phyloP scores from a whole-genome alignment of 2,113 vertebrate species.

The Dissostichus mawsoni region DNA sequence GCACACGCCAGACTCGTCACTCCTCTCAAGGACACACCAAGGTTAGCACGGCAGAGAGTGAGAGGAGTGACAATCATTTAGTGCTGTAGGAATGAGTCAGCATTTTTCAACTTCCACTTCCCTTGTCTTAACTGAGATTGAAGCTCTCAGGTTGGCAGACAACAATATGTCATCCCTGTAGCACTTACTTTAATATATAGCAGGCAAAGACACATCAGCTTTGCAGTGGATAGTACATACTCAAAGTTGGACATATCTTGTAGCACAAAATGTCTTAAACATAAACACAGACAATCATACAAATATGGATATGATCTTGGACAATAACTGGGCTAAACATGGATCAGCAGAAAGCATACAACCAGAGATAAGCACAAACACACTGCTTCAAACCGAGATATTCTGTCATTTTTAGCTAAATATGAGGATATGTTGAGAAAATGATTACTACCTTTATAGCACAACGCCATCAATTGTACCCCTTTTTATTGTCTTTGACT shows the following conservation, averaged over 20 bases:
- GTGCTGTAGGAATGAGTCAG: too few relatives aligned
- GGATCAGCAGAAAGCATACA: neutral
- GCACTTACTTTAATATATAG: neutral
- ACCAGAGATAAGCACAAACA: neutral
- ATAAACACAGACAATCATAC: neutral
- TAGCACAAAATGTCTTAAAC: too few relatives aligned
- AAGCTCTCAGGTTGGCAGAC: too few relatives aligned
- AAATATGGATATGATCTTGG: neutral
- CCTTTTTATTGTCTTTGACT: too few relatives aligned
- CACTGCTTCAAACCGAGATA: neutral
- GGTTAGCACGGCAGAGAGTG: neutral
- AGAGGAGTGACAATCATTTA: neutral
- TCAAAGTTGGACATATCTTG: neutral
- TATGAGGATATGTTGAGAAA: conserved; percentile 3
- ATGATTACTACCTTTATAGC: too few relatives aligned
- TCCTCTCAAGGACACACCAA: neutral
- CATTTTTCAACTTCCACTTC: too few relatives aligned
- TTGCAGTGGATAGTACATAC: neutral
- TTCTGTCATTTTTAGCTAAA: neutral
- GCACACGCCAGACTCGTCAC: neutral
- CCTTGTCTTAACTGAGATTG: too few relatives aligned
- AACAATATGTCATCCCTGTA: too few relatives aligned
- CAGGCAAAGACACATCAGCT: neutral
- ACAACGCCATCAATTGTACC: too few relatives aligned
- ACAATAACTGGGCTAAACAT: neutral